Evolutionary conservation across 2,888 invertebrate species (phyloP), one percentile per base, ranked within the genome.

Genomic region (Standfussiana lucernea): DNA sequence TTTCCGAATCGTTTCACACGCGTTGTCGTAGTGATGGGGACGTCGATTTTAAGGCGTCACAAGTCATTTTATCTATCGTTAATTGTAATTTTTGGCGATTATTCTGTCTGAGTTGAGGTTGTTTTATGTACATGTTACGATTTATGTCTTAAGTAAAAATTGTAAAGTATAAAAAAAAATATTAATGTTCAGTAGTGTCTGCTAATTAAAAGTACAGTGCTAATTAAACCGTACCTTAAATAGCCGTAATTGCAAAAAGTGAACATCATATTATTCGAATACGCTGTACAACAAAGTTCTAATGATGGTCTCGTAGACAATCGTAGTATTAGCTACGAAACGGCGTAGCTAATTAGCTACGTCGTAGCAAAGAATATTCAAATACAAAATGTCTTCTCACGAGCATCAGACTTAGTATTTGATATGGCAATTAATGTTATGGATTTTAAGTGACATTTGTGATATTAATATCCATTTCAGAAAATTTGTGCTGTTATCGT

Each of bases 1-100:
- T 90, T 90, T 90, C 90, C 90, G 85, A 86, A 86, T 89, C 87
- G 89, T 86, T 89, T 91, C 90, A 89, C 91, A 86, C 82, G 84
- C 76, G 85, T 77, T 72, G 69, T 50, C 18, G 56, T 75, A 90
- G 91, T 81, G 90, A 82, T 82, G 88, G 77, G 37, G 21, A 50
- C 45, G 70, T 59, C 79, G 59, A 59, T 45, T 77, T 77, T 68
- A n/a, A 21, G 37, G n/a, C 32, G 8, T 61, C 67, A 40, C 79
- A 50, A 35, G 35, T 80, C 21, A 56, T 68, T 56, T 67, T 74
- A 53, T 70, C n/a, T 69, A 59, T 65, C 62, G 50, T 72, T 67
- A 35, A 24, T 40, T n/a, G 24, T 61, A 21, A 65, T 59, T 64
- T 78, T 80, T 83, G 35, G 15, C 50, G 59, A 37, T 76, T 42